Conservation (phyloP, 1,140 invertebrate genomes). For the Trichomalopsis sarcophagae region DNA sequence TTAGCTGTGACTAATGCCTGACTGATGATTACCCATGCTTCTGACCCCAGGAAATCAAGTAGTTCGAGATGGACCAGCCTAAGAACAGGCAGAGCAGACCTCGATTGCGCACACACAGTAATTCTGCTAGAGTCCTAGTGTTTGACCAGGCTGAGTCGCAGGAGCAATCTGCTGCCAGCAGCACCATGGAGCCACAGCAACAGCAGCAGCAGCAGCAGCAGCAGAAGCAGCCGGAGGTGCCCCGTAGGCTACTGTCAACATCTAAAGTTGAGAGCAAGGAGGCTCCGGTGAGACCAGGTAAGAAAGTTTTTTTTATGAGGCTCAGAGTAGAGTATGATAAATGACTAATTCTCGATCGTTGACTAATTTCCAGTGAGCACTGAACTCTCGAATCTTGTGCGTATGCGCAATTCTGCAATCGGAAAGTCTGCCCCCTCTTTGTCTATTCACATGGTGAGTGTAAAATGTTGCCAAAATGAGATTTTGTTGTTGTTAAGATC, state of each 20-base stretch:
- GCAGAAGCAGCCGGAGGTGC: constrained; percentile 50
- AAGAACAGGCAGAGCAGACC: constrained; percentile 72
- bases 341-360: neutral
- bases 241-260: constrained; percentile 53
- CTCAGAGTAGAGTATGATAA: neutral
- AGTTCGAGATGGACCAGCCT: constrained; percentile 67
- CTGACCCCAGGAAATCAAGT: neutral
- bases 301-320: neutral
- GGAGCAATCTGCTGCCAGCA: constrained; percentile 45
- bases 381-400: constrained; percentile 85
- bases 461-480: neutral
- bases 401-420: constrained; percentile 90
- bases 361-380: constrained; percentile 66
- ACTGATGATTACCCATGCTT: neutral
- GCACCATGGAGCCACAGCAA: constrained; percentile 54
- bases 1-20: neutral
- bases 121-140: constrained; percentile 76
- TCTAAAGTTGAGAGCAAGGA: constrained; percentile 70
- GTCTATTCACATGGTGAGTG: constrained; percentile 86
- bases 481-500: constrained; percentile 25
- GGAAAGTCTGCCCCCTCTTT: constrained; percentile 95
- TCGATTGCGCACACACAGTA: constrained; percentile 73
- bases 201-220: neutral
- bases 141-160: constrained; percentile 73
- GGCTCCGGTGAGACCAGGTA: constrained; percentile 70